Percentiles rank a stretch among this genome's conserved stretches.
Conservation (phyloP, 2,797 vertebrate genomes). For the Pristis pectinata region DNA sequence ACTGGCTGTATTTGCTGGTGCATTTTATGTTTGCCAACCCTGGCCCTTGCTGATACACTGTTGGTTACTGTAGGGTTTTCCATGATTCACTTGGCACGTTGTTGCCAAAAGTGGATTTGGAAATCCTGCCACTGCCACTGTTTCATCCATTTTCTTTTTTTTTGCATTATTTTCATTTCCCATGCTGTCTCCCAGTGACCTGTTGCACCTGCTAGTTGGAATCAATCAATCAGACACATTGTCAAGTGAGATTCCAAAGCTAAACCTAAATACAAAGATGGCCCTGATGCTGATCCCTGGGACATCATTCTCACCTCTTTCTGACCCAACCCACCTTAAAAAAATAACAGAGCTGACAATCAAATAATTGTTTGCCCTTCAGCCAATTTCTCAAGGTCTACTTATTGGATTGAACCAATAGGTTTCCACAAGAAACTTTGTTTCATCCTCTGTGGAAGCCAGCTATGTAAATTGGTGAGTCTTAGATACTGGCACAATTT, state of each 20-base stretch:
- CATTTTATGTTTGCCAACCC: no score
- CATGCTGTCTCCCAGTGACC: neutral
- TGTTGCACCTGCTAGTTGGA: neutral
- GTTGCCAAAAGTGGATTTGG: no score
- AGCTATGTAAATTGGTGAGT: no score
- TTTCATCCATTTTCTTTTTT: neutral
- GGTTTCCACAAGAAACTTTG: neutral
- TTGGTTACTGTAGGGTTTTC: no score
- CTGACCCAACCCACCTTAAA: neutral
- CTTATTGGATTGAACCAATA: neutral
- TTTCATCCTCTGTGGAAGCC: no score
- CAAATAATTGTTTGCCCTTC: neutral
- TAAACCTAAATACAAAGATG: neutral
- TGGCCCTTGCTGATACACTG: no score
- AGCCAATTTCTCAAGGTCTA: neutral
- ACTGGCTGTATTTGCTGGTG: no score
- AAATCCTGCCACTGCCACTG: no score
- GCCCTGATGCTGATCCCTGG: neutral
- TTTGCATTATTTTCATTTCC: neutral
- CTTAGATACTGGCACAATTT: no score
- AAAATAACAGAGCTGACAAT: neutral
- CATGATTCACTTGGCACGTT: no score
- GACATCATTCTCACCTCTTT: neutral
- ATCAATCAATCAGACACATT: neutral
- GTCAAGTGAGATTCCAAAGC: neutral